Conservation (phyloP, 2,113 vertebrate genomes). For the Phainopepla nitens region DNA sequence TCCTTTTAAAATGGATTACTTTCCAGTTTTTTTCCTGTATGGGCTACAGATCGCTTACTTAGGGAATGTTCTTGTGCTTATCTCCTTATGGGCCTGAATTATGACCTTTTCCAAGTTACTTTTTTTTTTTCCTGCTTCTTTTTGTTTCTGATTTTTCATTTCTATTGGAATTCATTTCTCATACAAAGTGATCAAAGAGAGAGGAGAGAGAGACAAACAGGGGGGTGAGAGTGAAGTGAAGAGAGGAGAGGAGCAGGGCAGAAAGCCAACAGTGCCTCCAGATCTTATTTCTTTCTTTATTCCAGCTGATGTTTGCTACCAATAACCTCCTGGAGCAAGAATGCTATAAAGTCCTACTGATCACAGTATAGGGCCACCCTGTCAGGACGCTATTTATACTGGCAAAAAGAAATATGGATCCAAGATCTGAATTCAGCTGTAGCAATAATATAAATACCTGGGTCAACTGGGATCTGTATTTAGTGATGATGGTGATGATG, state of each 20-base stretch:
- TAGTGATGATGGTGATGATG: not conserved
- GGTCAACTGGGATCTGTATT: not conserved
- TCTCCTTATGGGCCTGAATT: not conserved
- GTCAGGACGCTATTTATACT: not conserved
- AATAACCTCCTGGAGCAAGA: not conserved
- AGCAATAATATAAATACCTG: not conserved
- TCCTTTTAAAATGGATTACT: not conserved
- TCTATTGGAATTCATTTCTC: not conserved
- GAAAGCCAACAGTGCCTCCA: not conserved
- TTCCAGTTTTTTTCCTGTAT: not conserved
- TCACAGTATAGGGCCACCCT: not conserved
- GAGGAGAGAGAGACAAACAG: not conserved
- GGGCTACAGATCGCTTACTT: not conserved
- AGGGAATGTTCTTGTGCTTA: not conserved
- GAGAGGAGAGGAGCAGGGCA: not conserved
- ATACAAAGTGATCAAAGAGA: not conserved
- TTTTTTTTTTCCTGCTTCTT: not conserved
- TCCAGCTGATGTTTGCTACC: not conserved
- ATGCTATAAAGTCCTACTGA: not conserved
- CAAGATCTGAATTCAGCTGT: not conserved
- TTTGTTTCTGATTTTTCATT: not conserved
- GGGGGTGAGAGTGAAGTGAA: fast-evolving
- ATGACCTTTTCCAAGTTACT: not conserved
- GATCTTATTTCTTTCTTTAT: not conserved
- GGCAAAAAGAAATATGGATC: not conserved